phyloP scores from a whole-genome alignment of 2,888 invertebrate genomes.

The Hydropsyche betteni region DNA sequence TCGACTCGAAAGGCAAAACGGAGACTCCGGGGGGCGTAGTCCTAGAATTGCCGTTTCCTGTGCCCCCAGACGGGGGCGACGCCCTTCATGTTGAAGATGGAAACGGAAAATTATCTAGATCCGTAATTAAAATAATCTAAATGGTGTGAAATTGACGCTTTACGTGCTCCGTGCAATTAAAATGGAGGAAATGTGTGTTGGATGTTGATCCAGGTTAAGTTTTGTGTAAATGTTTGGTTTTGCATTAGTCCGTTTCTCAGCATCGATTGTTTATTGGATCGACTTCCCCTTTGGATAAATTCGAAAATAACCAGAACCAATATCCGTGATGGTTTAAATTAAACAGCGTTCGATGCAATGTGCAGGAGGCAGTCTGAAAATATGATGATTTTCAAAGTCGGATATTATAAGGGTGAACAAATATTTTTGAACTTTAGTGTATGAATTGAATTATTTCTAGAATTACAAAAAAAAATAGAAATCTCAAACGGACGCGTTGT shows the following conservation, averaged over 20 bases:
- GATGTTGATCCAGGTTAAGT: background rate
- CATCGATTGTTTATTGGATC: constrained; percentile 5
- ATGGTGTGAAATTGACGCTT: background rate
- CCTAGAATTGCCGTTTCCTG: constrained; percentile 30
- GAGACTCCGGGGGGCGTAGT: background rate
- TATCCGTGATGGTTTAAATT: background rate
- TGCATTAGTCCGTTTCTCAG: background rate
- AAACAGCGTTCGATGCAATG: background rate
- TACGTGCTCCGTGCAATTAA: background rate
- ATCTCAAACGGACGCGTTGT: no score
- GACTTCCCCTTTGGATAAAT: constrained; percentile 9
- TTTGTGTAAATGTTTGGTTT: background rate
- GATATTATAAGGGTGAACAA: no score
- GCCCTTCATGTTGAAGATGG: background rate
- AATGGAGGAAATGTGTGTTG: background rate
- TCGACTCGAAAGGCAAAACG: background rate
- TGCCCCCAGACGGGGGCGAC: background rate
- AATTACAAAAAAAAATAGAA: no score
- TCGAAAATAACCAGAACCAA: constrained; percentile 28
- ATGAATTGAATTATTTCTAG: no score
- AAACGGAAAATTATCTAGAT: constrained; percentile 24
- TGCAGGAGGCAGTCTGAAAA: no score
- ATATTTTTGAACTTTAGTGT: no score
- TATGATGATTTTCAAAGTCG: no score
- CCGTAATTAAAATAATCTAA: background rate